A percentile compares a stretch with the other conserved stretches of the same genome.
These are phyloP conservation scores for Macrotus californicus DNA, from an alignment of 2,113 vertebrate species.

Conservation along the genomic window DNA sequence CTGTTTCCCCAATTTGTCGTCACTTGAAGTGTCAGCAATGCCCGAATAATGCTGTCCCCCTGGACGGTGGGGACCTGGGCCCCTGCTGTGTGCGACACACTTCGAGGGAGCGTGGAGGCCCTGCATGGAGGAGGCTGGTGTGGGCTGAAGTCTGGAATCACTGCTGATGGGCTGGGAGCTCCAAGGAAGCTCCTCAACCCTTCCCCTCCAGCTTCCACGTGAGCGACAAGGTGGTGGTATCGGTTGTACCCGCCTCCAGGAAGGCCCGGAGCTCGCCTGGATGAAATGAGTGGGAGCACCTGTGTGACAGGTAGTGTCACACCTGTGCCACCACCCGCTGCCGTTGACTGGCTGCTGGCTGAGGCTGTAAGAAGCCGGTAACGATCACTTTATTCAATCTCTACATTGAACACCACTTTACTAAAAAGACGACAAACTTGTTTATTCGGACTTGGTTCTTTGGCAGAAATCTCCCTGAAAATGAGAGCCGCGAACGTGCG, in stretches of 20 bases:
- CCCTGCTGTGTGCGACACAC: accelerated
- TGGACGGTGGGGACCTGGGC: neutral
- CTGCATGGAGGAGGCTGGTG: neutral
- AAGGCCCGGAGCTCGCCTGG: too few relatives aligned
- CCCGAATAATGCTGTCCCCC: neutral
- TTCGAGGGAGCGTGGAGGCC: neutral
- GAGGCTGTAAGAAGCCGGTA: neutral
- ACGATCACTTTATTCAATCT: neutral
- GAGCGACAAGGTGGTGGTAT: neutral
- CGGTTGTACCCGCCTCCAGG: neutral
- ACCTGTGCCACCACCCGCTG: too few relatives aligned
- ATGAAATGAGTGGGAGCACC: too few relatives aligned
- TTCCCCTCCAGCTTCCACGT: neutral
- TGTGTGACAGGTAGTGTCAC: too few relatives aligned
- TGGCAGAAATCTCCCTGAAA: neutral
- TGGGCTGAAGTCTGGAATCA: neutral
- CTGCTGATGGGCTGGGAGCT: neutral
- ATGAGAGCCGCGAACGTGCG: neutral
- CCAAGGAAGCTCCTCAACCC: neutral
- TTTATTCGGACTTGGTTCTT: neutral
- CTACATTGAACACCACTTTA: neutral
- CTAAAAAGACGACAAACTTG: neutral
- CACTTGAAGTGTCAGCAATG: neutral
- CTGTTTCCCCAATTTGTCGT: neutral
- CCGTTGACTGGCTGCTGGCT: neutral